phyloP scores from a whole-genome alignment of 2,888 invertebrate species.

The Holacanthella duospinosa region DNA sequence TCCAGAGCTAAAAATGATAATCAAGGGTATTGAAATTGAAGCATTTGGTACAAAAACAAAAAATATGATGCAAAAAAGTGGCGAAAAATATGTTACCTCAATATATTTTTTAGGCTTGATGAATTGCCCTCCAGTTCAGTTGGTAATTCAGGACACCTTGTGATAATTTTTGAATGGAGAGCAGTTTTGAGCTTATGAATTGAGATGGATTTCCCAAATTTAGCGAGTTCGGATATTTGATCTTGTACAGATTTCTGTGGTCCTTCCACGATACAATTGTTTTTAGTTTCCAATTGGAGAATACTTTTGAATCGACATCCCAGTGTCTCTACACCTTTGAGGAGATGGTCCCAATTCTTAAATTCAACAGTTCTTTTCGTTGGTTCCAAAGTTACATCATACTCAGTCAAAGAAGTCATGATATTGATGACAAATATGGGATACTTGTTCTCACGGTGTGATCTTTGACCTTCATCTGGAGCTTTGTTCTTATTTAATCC shows the following conservation, averaged over 20 bases:
- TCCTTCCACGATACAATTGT: not conserved
- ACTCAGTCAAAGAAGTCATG: constrained; percentile 46
- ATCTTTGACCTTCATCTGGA: not conserved
- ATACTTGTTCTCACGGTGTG: constrained; percentile 33
- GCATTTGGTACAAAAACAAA: too few species aligned
- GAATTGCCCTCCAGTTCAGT: not conserved
- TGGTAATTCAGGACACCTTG: not conserved
- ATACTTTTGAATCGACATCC: constrained; percentile 26
- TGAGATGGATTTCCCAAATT: constrained; percentile 10
- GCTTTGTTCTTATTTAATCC: constrained; percentile 39
- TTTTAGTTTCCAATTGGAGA: not conserved
- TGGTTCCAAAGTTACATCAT: constrained; percentile 47
- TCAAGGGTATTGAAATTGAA: too few species aligned
- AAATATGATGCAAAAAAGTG: too few species aligned
- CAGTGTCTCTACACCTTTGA: constrained; percentile 43
- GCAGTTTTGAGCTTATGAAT: constrained; percentile 23
- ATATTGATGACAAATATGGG: constrained; percentile 50
- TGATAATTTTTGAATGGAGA: constrained; percentile 21
- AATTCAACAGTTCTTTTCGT: constrained; percentile 49
- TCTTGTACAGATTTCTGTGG: not conserved
- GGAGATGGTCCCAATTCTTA: constrained; percentile 47
- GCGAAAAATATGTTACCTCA: too few species aligned
- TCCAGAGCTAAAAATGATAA: too few species aligned
- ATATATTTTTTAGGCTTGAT: too few species aligned
- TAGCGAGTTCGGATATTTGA: not conserved